Evolutionary conservation across 2,113 vertebrate species (phyloP).

Genomic region (Fulmarus glacialis): DNA sequence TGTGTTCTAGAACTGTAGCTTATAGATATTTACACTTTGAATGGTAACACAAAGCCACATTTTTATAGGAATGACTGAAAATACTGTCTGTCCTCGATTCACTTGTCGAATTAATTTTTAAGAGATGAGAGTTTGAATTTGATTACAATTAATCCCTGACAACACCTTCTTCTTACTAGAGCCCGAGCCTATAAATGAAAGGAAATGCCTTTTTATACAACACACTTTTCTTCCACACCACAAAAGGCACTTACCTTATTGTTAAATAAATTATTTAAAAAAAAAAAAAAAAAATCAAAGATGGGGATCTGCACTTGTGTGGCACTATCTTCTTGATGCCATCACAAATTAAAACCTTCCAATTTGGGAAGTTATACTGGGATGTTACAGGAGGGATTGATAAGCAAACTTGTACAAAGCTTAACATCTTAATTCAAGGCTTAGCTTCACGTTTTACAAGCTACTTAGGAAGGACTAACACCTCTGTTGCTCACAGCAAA

Average conservation of each 20-base stretch:
- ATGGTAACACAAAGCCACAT: not conserved
- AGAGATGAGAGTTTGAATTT: not conserved
- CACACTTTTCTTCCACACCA: not conserved
- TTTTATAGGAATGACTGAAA: not conserved
- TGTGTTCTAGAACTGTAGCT: not conserved
- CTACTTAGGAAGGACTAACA: not conserved
- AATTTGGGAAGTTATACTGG: not conserved
- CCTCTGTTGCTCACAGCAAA: not conserved
- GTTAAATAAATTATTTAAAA: not conserved
- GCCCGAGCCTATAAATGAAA: not conserved
- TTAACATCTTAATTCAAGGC: constrained; percentile 28
- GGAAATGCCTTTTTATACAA: not conserved
- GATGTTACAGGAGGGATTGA: not conserved
- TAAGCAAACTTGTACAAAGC: not conserved
- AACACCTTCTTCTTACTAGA: not conserved
- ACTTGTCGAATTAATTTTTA: not conserved
- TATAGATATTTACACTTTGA: not conserved
- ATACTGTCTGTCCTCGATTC: not conserved
- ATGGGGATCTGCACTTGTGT: not conserved
- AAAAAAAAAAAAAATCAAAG: not conserved
- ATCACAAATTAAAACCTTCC: not conserved
- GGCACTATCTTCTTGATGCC: not conserved
- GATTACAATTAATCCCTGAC: not conserved
- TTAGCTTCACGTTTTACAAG: constrained; percentile 21
- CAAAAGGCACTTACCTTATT: not conserved